phyloP scores from a whole-genome alignment of 2,888 invertebrate genomes.

The Eristalis intricaria region DNA sequence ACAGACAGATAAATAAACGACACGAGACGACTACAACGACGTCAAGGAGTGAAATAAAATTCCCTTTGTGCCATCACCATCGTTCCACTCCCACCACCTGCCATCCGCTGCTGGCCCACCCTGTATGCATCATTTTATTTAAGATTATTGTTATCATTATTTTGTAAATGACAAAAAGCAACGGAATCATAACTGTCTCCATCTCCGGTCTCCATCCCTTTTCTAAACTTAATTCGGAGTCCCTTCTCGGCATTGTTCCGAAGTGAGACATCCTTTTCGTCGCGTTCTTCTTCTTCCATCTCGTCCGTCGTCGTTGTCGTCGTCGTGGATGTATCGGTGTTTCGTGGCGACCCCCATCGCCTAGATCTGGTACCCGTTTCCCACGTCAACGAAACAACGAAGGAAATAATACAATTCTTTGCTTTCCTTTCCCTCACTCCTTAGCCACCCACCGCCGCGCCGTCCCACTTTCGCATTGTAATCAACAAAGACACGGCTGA shows the following conservation, averaged over 20 bases:
- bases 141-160: constrained; percentile 62
- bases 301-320: background rate
- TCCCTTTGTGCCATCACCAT: constrained; percentile 65
- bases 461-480: constrained; percentile 21
- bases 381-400: constrained; percentile 36
- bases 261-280: constrained; percentile 39
- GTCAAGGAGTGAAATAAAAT: constrained; percentile 65
- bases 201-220: constrained; percentile 28
- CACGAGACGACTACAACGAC: constrained; percentile 40
- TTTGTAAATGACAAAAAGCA: constrained; percentile 66
- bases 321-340: constrained; percentile 15
- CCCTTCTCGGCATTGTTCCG: constrained; percentile 32
- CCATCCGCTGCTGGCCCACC: background rate
- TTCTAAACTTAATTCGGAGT: constrained; percentile 56
- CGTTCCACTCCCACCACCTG: background rate
- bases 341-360: constrained; percentile 24
- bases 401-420: constrained; percentile 19
- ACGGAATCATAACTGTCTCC: constrained; percentile 45
- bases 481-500: constrained; percentile 49
- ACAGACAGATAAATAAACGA: constrained; percentile 42
- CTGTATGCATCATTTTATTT: constrained; percentile 54
- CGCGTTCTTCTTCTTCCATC: constrained; percentile 1
- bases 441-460: background rate
- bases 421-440: constrained; percentile 21
- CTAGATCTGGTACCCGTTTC: constrained; percentile 39